Percentiles rank a stretch among this genome's conserved stretches.
Conservation (phyloP, 2,888 invertebrate genomes). For the Ophion slaviceki region DNA sequence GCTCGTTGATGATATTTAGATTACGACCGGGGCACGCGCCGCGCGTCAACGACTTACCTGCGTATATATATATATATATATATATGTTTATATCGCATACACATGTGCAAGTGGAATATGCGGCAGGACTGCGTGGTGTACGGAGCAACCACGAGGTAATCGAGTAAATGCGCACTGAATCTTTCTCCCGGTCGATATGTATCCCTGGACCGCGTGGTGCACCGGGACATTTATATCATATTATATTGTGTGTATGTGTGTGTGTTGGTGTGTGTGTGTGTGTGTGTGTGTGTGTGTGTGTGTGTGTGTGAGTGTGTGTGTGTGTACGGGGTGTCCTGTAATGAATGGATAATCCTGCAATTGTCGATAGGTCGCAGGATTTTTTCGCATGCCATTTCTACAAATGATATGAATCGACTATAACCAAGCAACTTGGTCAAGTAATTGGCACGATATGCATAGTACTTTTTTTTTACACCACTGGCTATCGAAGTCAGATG, state of each 20-base stretch:
- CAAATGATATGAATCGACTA: no score
- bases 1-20: conserved; percentile 72
- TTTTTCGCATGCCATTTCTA: no score
- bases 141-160: conserved; percentile 21
- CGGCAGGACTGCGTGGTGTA: conserved; percentile 17
- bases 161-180: conserved; percentile 56
- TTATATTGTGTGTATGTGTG: background rate
- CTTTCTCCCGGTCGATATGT: conserved; percentile 28
- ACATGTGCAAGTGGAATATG: conserved; percentile 15
- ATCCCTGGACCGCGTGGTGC: conserved; percentile 12
- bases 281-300: background rate
- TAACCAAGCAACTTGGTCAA: no score
- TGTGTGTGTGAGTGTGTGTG: no score
- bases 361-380: no score
- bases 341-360: no score
- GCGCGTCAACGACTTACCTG: conserved; percentile 59
- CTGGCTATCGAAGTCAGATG: no score
- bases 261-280: no score
- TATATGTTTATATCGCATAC: background rate
- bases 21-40: conserved; percentile 69
- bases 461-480: no score
- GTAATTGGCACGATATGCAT: no score
- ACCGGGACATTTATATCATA: background rate
- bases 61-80: background rate
- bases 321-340: no score